phyloP scores from a whole-genome alignment of 2,113 vertebrate genomes.

The Apodemus speciosus region DNA sequence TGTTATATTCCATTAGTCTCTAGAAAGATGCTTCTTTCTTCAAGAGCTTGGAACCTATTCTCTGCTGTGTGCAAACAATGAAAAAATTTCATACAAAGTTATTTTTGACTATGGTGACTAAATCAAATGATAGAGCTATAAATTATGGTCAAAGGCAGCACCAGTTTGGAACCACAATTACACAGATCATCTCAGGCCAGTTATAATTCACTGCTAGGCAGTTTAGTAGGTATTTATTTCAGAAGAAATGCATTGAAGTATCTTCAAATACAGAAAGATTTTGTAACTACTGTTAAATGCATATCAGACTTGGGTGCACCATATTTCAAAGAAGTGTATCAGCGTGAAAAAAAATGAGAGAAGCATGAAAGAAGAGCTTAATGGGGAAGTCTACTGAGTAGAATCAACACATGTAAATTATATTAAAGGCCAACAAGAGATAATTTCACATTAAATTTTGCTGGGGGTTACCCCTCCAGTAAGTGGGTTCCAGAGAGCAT shows the following conservation, averaged over 20 bases:
- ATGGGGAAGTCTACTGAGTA: neutral
- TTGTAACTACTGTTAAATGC: neutral
- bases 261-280: neutral
- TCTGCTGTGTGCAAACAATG: neutral
- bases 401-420: neutral
- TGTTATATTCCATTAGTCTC: neutral
- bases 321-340: neutral
- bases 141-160: slow-evolving; percentile 3
- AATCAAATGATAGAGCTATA: neutral
- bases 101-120: slow-evolving; percentile 7
- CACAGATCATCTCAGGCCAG: neutral
- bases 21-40: neutral
- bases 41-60: neutral
- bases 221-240: neutral
- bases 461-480: too few relatives aligned
- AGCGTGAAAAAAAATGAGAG: neutral
- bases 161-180: neutral
- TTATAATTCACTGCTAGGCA: neutral
- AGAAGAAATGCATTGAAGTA: neutral
- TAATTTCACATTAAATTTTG: slow-evolving; percentile 17
- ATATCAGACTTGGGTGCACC: neutral
- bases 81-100: neutral
- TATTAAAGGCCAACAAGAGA: neutral
- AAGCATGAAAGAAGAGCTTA: neutral
- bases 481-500: too few relatives aligned